Conservation (phyloP, 2,888 invertebrate genomes). For the Phytoseiulus persimilis region DNA sequence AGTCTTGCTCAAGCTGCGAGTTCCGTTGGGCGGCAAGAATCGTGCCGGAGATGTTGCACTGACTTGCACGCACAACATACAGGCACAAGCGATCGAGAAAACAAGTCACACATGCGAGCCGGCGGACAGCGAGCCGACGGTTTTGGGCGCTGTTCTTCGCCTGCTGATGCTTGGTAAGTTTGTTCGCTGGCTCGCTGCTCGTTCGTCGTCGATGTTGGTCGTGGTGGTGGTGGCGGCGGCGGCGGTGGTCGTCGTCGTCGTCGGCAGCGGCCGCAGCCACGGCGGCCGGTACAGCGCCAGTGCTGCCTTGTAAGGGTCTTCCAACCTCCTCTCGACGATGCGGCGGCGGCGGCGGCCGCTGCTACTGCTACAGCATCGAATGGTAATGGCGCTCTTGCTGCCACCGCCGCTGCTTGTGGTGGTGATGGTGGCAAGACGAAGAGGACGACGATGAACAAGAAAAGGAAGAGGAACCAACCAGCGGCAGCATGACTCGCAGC, state of each 20-base stretch:
- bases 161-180: neutral
- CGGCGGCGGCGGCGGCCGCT: neutral
- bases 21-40: too few relatives aligned
- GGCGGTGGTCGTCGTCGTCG: neutral
- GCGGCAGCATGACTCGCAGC: neutral
- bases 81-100: neutral
- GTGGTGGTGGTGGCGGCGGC: neutral
- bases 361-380: neutral
- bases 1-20: too few relatives aligned
- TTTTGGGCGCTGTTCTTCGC: neutral
- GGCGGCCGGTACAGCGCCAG: slow-evolving; percentile 5
- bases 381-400: neutral
- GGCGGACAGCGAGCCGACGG: neutral
- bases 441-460: neutral
- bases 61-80: neutral
- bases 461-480: neutral
- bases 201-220: neutral
- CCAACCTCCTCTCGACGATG: neutral
- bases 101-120: neutral
- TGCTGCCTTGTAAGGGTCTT: neutral
- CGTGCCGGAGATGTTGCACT: neutral
- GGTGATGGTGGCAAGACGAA: neutral
- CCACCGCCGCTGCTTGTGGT: neutral
- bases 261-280: neutral
- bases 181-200: neutral